phyloP scores from a whole-genome alignment of 2,888 invertebrate species.

The Coleophora deauratella region DNA sequence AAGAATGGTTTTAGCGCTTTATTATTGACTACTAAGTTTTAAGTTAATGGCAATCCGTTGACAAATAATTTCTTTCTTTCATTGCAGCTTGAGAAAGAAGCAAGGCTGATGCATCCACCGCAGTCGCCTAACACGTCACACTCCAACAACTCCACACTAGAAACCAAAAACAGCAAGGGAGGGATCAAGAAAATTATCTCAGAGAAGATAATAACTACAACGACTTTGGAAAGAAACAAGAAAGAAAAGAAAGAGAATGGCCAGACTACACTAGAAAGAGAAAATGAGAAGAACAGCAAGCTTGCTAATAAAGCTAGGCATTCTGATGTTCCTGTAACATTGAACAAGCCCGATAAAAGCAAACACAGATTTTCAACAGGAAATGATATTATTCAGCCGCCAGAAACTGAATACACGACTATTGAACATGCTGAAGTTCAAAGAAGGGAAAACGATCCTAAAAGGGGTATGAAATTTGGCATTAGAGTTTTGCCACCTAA shows the following conservation, averaged over 20 bases:
- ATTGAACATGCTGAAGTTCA: slow-evolving; percentile 67
- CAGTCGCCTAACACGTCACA: slow-evolving; percentile 58
- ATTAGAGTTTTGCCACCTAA: slow-evolving; percentile 78
- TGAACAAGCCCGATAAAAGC: slow-evolving; percentile 55
- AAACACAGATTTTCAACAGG: slow-evolving; percentile 54
- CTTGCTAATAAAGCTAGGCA: slow-evolving; percentile 49
- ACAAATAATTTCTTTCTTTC: too few species aligned
- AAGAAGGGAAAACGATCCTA: slow-evolving; percentile 71
- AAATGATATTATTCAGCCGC: slow-evolving; percentile 52
- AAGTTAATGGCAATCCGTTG: too few species aligned
- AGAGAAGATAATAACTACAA: slow-evolving; percentile 61
- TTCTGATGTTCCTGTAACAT: slow-evolving; percentile 41
- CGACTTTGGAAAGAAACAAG: slow-evolving; percentile 62
- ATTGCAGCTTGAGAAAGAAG: slow-evolving; percentile 70
- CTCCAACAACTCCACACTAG: slow-evolving; percentile 65
- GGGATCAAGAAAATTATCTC: slow-evolving; percentile 68
- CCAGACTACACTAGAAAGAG: slow-evolving; percentile 59
- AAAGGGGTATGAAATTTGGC: slow-evolving; percentile 78
- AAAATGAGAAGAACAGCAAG: slow-evolving; percentile 65
- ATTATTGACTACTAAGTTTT: too few species aligned
- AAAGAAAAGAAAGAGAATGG: slow-evolving; percentile 56
- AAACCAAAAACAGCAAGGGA: slow-evolving; percentile 59
- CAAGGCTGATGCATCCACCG: slow-evolving; percentile 57
- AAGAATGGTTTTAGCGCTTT: too few species aligned
- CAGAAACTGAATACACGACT: slow-evolving; percentile 47